These are phyloP conservation scores for Notechis scutatus DNA, from an alignment of 2,113 vertebrate genomes.

Conservation along the genomic window DNA sequence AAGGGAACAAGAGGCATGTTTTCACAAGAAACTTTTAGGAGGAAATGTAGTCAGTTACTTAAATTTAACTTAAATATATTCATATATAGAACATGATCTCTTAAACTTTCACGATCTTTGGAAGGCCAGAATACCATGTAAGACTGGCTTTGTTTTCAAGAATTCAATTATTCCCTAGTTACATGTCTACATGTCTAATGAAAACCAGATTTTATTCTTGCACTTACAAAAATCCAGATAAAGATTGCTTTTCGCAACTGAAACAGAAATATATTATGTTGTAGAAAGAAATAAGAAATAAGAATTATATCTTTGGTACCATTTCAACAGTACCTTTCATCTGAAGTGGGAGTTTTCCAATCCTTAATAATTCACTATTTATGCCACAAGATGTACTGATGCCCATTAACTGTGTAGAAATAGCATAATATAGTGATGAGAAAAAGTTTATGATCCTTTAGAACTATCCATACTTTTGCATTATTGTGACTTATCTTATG, in stretches of 20 bases:
- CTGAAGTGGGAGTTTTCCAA: background rate
- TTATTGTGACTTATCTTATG: background rate
- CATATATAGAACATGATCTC: background rate
- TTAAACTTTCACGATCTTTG: background rate
- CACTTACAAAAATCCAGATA: background rate
- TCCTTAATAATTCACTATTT: background rate
- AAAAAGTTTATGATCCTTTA: background rate
- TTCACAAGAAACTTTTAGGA: conserved; percentile 16
- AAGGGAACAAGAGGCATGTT: background rate
- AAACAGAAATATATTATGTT: background rate
- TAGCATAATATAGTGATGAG: background rate
- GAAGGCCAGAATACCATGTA: background rate
- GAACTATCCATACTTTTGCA: background rate
- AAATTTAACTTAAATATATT: background rate
- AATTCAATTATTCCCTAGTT: background rate
- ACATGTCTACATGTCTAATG: background rate
- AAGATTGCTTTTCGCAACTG: background rate
- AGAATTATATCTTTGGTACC: background rate
- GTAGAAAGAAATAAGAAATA: background rate
- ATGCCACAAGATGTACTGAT: background rate
- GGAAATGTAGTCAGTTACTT: background rate
- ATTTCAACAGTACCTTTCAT: background rate
- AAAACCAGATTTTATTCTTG: background rate
- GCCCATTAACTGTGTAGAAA: background rate
- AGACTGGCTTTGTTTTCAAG: background rate